Base-by-base conservation (phyloP, 2,797 vertebrate species). In the Protonibea diacanthus region DNA sequence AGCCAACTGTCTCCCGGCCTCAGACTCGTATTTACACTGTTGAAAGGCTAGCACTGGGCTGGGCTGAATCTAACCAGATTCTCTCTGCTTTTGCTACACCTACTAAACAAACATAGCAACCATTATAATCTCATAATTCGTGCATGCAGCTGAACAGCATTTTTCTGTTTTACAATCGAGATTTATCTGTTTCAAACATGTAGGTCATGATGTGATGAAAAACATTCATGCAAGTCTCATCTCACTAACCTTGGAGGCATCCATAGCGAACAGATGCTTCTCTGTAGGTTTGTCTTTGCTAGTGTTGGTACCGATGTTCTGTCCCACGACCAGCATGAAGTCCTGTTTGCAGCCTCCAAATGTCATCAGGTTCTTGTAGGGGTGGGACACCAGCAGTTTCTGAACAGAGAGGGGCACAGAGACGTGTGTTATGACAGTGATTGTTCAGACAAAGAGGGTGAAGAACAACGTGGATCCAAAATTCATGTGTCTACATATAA, bases 291-390 rank as follows among this genome's bases (percentile, higher is more conserved):
- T 97, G 67, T 98, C 97, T 92, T 97, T 98, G 89, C 91, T 89
- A 42, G 94, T 63, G 51, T 92, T 90, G 66, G 90, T 89, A 18
- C 91, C 93, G 6, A 79, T 51, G 79, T 78, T 89, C 78, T 92
- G 92, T 51, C 89, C 85, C 89, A 97, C 95, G 72, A 97, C 96
- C 91, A 99, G 89, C 97, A 98, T 98, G 87, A 99, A 98, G 85
- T 98, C 96, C 86, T 98, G 96, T 80, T 95, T 96, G 89, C 95
- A 97, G 80, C 97, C 97, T 88, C 98, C 98, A 0, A 99, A 99
- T 8, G 96, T 98, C 94, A 98, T 94, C 89, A 99, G 91, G 82
- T 89, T 96, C 91, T 95, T 98, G 74, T 98, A 96, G 11, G 91
- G 66, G 72, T 97, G 96, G 20, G 96, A 97, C 81, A 95, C 89